These are phyloP conservation scores for Stomatorhinus walkeri DNA, from an alignment of 2,797 vertebrate species.

Conservation along the genomic window DNA sequence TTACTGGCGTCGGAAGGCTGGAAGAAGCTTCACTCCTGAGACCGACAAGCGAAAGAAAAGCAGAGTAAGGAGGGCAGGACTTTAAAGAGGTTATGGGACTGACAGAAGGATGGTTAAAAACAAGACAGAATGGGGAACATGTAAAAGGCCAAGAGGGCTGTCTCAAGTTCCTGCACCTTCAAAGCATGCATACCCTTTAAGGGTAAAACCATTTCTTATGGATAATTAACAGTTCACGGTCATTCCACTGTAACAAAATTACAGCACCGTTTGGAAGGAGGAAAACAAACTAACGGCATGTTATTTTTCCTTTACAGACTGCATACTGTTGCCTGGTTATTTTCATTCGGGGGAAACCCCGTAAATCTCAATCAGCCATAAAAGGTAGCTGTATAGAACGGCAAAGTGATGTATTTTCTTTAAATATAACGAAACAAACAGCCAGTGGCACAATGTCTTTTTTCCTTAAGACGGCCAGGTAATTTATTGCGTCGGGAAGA, in stretches of 20 bases:
- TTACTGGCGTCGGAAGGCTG: not conserved
- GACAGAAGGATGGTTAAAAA: constrained; percentile 19
- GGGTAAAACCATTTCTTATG: not conserved
- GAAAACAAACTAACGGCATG: not conserved
- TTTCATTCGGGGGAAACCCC: not conserved
- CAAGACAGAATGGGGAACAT: constrained; percentile 38
- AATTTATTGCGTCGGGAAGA: not conserved
- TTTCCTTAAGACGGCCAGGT: not conserved
- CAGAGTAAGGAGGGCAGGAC: constrained; percentile 27
- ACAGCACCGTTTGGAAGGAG: not conserved
- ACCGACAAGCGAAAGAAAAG: constrained; percentile 27
- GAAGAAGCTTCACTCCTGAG: constrained; percentile 12
- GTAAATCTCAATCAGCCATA: not conserved
- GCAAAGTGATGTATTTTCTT: not conserved
- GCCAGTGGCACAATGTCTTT: not conserved
- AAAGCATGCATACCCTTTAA: not conserved
- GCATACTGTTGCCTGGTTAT: not conserved
- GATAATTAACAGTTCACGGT: not conserved
- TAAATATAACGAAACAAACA: not conserved
- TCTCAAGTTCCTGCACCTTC: not conserved
- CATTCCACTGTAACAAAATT: not conserved
- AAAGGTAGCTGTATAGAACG: not conserved
- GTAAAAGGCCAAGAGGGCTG: constrained; percentile 19
- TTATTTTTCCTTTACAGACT: not conserved
- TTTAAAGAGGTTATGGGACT: constrained; percentile 32